Evolutionary conservation across 2,888 invertebrate species (phyloP), one percentile per base, ranked within the genome.

Genomic region (Diplolepis rosae): DNA sequence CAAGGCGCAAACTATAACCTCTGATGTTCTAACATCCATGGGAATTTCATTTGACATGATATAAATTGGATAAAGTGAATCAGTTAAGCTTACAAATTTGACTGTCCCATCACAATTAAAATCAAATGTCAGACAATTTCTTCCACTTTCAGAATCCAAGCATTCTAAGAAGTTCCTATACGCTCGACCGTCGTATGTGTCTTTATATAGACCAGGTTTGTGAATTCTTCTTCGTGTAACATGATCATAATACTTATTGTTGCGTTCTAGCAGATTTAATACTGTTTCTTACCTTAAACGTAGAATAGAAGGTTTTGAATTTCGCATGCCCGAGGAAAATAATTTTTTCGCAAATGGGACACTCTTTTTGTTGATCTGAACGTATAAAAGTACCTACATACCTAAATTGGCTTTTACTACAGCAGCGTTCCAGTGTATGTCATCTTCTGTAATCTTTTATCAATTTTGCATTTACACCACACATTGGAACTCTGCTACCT

Each of bases 71-170:
- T 74, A 77, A 13, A 74, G 66, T 7, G 70, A 72, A 65, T 39
- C 61, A 6, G 52, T 69, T 0, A 73, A 74, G 30, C 77, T 74
- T 68, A 71, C 39, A 24, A 74, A 69, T 24, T 61, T 52, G 28
- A 70, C 67, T 5, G 69, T 69, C 24, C 76, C 76, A 67, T 79
- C 76, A 13, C 67, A 66, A 30, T 74, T 77, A 48, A 79, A 77
- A 65, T 35, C 75, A 0, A 74, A 13, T 3, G 70, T 75, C 32
- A 42, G 68, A 66, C 73, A 71, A 4, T 67, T 1, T 45, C 3
- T 45, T 45, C 45, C 1, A 15, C n/a, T 9, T 2, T 45, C 13
- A 45, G 45, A 18, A n/a, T 45, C 45, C 3, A 45, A n/a, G 15
- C 45, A 15, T 4, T 45, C 6, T 45, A 45, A n/a, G 18, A 45